A percentile compares a stretch with the other conserved stretches of the same genome.
Conservation (phyloP, 30 jellyfish, hydroid and myxozoan genomes). For the Aurelia aurita complex sp. Pacific region DNA sequence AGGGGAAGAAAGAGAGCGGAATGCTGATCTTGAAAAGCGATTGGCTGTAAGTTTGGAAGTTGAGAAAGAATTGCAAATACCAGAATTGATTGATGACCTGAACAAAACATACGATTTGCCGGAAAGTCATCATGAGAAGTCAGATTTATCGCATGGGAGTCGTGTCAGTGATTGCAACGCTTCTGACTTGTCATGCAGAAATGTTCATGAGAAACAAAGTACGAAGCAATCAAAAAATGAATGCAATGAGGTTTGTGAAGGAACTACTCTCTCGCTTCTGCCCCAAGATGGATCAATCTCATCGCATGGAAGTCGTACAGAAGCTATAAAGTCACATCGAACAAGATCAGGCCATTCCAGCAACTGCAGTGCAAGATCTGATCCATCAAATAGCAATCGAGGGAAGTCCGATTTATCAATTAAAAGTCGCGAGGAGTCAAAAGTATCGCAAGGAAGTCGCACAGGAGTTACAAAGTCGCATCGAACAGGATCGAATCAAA, state of each 20-base stretch:
- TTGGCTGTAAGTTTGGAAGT: background rate
- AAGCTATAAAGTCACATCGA: background rate
- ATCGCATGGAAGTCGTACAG: background rate
- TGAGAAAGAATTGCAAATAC: background rate
- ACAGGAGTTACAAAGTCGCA: background rate
- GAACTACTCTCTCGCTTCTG: too few relatives aligned
- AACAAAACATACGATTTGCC: background rate
- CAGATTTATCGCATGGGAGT: background rate
- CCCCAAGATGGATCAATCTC: background rate
- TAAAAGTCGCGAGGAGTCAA: background rate
- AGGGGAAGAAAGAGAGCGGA: background rate
- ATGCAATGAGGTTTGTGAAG: too few relatives aligned
- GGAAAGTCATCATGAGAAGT: background rate
- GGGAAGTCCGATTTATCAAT: conserved; percentile 27
- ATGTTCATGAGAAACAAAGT: background rate
- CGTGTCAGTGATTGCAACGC: background rate
- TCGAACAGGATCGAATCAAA: too few relatives aligned
- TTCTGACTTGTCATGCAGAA: background rate
- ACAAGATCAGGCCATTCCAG: background rate
- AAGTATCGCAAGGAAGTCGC: background rate
- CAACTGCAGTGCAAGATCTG: background rate
- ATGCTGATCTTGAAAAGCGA: background rate
- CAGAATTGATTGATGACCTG: background rate
- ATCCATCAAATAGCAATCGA: conserved; percentile 7
- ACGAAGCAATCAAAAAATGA: background rate